A percentile compares a stretch with the other conserved stretches of the same genome.
phyloP scores from a whole-genome alignment of 2,888 invertebrate species.

The Leptopilina drosophilae region DNA sequence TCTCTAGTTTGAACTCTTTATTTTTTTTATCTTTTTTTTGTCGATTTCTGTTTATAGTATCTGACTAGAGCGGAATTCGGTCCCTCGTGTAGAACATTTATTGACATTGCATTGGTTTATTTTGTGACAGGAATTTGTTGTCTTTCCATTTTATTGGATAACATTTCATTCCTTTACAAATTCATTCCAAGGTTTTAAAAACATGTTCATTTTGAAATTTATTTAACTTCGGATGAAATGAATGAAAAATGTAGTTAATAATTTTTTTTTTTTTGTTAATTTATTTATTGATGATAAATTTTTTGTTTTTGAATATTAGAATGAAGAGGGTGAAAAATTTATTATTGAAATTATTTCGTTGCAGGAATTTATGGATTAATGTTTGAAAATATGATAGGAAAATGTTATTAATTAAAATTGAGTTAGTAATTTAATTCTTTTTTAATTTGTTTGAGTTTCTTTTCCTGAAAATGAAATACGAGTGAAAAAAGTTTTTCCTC shows the following conservation, averaged over 20 bases:
- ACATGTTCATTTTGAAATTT: background rate
- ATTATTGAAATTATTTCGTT: background rate
- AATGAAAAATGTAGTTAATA: too few relatives aligned
- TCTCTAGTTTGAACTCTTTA: background rate
- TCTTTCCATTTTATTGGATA: background rate
- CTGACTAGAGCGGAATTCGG: background rate
- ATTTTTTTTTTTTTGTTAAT: too few relatives aligned
- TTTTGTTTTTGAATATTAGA: too few relatives aligned
- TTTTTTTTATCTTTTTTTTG: too few relatives aligned
- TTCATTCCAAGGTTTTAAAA: background rate
- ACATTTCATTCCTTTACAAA: background rate
- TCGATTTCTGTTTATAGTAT: background rate
- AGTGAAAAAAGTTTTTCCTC: background rate
- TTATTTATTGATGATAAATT: too few relatives aligned
- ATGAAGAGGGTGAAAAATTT: background rate
- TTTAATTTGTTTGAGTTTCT: background rate
- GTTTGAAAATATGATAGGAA: too few relatives aligned
- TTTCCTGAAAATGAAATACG: background rate
- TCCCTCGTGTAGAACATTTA: background rate
- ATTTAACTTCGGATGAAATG: background rate
- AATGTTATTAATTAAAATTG: too few relatives aligned
- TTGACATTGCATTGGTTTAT: constrained; percentile 24
- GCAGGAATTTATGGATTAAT: too few relatives aligned
- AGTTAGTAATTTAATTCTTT: background rate
- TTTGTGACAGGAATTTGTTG: constrained; percentile 1